These are phyloP conservation scores for Galbula dea DNA, from an alignment of 2,113 vertebrate genomes.

Conservation along the genomic window DNA sequence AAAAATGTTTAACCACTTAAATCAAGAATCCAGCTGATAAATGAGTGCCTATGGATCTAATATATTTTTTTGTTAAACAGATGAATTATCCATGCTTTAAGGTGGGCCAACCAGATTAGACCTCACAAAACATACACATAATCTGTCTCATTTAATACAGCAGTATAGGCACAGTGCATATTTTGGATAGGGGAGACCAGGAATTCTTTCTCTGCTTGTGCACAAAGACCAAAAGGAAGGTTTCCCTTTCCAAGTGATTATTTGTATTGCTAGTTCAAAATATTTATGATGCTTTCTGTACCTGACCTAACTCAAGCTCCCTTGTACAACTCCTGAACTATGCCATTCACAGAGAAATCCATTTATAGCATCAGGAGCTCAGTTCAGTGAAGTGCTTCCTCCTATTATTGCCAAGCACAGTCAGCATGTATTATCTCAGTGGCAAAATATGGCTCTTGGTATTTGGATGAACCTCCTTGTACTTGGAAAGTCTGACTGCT, in stretches of 20 bases:
- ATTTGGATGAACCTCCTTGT: background rate
- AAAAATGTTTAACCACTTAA: background rate
- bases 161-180: fast-evolving
- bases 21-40: background rate
- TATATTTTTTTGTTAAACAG: background rate
- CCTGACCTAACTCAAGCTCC: background rate
- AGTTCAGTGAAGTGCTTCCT: background rate
- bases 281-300: background rate
- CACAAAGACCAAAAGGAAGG: background rate
- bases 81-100: background rate
- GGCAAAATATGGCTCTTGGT: background rate
- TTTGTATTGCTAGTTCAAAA: background rate
- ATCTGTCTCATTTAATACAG: background rate
- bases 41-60: background rate
- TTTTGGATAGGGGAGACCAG: background rate
- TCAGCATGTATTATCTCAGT: background rate
- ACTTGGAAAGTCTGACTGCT: background rate
- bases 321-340: background rate
- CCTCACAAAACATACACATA: background rate
- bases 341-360: background rate
- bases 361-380: background rate
- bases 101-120: background rate
- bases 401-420: background rate
- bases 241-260: background rate
- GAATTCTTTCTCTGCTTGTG: background rate